Percentiles rank a stretch among this genome's conserved stretches.
phyloP scores from a whole-genome alignment of 2,113 vertebrate species.

The Piaya cayana region DNA sequence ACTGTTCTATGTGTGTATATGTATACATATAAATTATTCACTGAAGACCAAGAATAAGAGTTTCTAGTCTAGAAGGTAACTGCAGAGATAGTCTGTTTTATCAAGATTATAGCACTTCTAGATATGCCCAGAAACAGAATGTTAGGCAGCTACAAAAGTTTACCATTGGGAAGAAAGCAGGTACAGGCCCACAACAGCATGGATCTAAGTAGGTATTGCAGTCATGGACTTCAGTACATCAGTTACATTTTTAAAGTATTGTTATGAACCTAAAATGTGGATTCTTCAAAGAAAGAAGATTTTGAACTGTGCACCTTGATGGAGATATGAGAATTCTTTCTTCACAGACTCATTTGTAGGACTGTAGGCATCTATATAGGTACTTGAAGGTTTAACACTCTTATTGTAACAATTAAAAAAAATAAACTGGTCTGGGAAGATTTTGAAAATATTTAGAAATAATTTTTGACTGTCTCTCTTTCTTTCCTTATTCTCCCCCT shows the following conservation, averaged over 20 bases:
- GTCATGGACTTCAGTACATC: not conserved
- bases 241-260: not conserved
- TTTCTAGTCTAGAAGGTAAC: not conserved
- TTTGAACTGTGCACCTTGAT: not conserved
- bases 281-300: not conserved
- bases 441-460: not conserved
- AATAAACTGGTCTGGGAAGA: not conserved
- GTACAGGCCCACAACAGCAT: not conserved
- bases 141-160: not conserved
- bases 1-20: not conserved
- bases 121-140: not conserved
- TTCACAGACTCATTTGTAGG: not conserved
- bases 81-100: not conserved
- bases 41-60: not conserved
- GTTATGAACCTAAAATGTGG: not conserved
- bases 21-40: not conserved
- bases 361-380: not conserved
- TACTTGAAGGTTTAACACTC: not conserved
- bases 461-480: not conserved
- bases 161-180: not conserved
- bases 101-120: not conserved
- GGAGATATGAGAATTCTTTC: not conserved
- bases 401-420: not conserved
- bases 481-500: not conserved
- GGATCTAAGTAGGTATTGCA: not conserved